phyloP scores from a whole-genome alignment of 2,888 invertebrate species.

The Drosophila pseudotalamancana region DNA sequence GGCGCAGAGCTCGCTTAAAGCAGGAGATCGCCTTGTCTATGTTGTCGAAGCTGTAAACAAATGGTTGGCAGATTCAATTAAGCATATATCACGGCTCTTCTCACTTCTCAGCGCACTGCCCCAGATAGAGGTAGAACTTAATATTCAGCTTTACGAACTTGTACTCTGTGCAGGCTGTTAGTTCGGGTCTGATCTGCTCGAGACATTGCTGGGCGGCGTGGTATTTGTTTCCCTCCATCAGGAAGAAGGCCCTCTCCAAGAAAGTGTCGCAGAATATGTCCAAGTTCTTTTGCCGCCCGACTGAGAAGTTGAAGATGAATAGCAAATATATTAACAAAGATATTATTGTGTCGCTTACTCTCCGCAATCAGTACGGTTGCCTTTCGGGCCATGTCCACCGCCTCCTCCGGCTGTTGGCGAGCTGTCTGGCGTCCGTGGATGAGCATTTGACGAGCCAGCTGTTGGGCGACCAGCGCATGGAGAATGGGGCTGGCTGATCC shows the following conservation, averaged over 20 bases:
- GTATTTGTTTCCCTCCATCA: slow-evolving; percentile 63
- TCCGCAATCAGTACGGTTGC: slow-evolving; percentile 67
- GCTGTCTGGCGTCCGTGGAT: slow-evolving; percentile 53
- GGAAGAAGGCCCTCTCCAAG: slow-evolving; percentile 62
- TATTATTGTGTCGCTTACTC: slow-evolving; percentile 40
- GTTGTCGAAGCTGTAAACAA: slow-evolving; percentile 43
- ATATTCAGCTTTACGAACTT: slow-evolving; percentile 57
- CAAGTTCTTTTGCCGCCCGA: slow-evolving; percentile 66
- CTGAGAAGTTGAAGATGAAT: slow-evolving; percentile 27
- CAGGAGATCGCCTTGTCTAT: slow-evolving; percentile 51
- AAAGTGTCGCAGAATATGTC: slow-evolving; percentile 62
- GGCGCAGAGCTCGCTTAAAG: slow-evolving; percentile 59
- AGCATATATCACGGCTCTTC: not conserved
- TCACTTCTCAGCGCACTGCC: slow-evolving; percentile 67
- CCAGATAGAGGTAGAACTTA: slow-evolving; percentile 54
- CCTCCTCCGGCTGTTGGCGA: slow-evolving; percentile 52
- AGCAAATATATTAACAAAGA: not conserved
- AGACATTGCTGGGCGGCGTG: slow-evolving; percentile 60
- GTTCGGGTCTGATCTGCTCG: slow-evolving; percentile 52
- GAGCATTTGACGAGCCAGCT: slow-evolving; percentile 58
- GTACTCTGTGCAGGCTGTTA: slow-evolving; percentile 47
- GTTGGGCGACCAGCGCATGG: slow-evolving; percentile 61
- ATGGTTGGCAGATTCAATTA: too few species aligned
- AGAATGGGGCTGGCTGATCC: slow-evolving; percentile 48
- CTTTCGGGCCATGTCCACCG: slow-evolving; percentile 58